Evolutionary conservation across 1,140 invertebrate species (phyloP).

Genomic region (Marisa cornuarietis): DNA sequence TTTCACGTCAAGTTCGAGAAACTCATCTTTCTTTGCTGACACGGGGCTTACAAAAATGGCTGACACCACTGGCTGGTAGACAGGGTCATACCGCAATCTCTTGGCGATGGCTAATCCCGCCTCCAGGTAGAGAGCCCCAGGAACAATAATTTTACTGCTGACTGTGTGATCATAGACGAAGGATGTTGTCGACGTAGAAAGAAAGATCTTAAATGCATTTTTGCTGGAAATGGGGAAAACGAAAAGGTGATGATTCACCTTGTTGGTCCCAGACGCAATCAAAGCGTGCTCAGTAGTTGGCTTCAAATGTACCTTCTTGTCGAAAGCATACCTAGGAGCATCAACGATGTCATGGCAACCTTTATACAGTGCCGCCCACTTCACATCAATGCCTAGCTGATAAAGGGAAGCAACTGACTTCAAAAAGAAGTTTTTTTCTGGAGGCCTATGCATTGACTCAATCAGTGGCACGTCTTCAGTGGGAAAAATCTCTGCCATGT

Average conservation of each 20-base stretch:
- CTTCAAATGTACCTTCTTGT: background rate
- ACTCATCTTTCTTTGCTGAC: too few species aligned
- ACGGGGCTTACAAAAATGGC: too few species aligned
- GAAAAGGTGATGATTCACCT: conserved; percentile 1
- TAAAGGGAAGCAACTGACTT: conserved; percentile 22
- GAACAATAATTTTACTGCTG: conserved; percentile 22
- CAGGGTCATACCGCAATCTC: too few species aligned
- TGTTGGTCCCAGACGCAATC: too few species aligned
- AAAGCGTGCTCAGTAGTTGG: background rate
- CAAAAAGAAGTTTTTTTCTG: conserved; percentile 26
- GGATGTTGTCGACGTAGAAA: conserved; percentile 9
- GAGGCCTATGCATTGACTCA: conserved; percentile 38
- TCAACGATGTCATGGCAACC: conserved; percentile 7
- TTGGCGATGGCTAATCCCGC: conserved; percentile 28
- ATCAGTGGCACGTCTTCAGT: conserved; percentile 24
- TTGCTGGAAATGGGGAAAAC: conserved; percentile 1
- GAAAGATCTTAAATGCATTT: conserved; percentile 9
- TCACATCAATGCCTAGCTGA: conserved; percentile 22
- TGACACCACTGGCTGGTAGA: too few species aligned
- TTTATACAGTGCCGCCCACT: conserved; percentile 30
- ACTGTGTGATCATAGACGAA: conserved; percentile 36
- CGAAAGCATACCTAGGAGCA: conserved; percentile 31
- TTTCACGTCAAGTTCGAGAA: too few species aligned
- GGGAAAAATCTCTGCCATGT: conserved; percentile 34
- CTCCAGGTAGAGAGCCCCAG: conserved; percentile 35